Evolutionary conservation across 2,797 vertebrate species (phyloP), one percentile per base, ranked within the genome.

Genomic region (Ispidina picta): DNA sequence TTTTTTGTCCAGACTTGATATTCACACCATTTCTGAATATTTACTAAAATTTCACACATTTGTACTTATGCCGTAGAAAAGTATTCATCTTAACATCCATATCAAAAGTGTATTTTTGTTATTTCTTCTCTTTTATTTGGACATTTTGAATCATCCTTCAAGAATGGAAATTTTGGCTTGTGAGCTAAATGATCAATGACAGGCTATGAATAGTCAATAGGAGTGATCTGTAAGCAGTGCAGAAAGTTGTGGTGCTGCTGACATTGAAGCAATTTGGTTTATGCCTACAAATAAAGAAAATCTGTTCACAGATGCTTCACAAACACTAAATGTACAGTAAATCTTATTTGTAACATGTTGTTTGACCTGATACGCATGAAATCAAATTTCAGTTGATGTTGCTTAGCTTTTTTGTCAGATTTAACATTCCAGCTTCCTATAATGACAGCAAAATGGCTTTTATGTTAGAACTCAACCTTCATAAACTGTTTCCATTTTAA

Each of bases 401-500:
- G 22, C 60, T 78, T 93, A 77, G 62, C 70, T 46, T 74, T 65
- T 89, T 93, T 83, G 58, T 69, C 37, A 86, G 55, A 49, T 71
- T 80, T 86, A 80, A 65, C 31, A 72, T 90, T 70, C 21, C 31
- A 62, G 54, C 60, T 84, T 89, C 68, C 71, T 66, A 12, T 88
- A 91, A 72, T 56, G 69, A 65, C 46, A 92, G 44, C 49, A 87
- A 88, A 88, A 71, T 39, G 15, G 43, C 72, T 89, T 91, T 88
- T 80, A 58, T 65, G 77, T 65, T 82, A 88, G 74, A 82, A 16
- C 54, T 88, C 68, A 83, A 31, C 62, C 35, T 91, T 83, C 58
- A 52, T 72, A 80, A 89, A 56, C 31, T 31, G 14, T 64, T 86
- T 77, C 41, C 62, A 52, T 71, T 86, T 92, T 58, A 83, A 65